phyloP scores from a whole-genome alignment of 2,113 vertebrate species.

The Hemiprocne comata region DNA sequence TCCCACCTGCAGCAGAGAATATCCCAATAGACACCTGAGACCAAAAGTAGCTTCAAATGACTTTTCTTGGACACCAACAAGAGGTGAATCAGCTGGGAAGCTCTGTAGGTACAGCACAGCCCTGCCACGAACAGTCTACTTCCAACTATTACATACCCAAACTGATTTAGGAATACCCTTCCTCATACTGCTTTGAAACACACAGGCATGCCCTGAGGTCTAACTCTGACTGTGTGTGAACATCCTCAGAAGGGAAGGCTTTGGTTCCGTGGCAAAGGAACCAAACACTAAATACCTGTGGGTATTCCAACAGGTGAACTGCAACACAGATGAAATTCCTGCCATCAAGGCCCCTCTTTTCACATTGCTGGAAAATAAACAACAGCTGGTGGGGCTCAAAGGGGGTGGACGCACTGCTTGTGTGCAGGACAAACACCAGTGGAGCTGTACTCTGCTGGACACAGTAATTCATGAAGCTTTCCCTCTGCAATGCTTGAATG shows the following conservation, averaged over 20 bases:
- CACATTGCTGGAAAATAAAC: not conserved
- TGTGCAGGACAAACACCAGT: rapidly evolving
- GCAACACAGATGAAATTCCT: not conserved
- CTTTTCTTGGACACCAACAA: not conserved
- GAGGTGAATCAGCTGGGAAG: not conserved
- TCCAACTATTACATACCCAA: not conserved
- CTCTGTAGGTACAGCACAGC: not conserved
- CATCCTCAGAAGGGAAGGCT: not conserved
- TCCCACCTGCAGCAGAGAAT: not conserved
- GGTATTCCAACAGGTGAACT: not conserved
- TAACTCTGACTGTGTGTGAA: not conserved
- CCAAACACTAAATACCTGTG: not conserved
- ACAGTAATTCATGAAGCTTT: not conserved
- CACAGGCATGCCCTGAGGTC: not conserved
- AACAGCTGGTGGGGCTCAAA: not conserved
- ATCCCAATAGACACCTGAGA: not conserved
- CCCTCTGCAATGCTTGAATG: rapidly evolving
- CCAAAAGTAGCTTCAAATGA: not conserved
- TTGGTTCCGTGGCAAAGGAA: not conserved
- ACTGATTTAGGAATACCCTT: not conserved
- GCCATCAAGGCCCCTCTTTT: not conserved
- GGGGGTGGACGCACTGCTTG: rapidly evolving
- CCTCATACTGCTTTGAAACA: not conserved
- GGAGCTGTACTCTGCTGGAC: not conserved
- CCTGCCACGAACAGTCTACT: not conserved